Percentiles rank a stretch among this genome's conserved stretches.
Conservation (phyloP, 2,888 invertebrate species). For the Drosophila vallismaia region DNA sequence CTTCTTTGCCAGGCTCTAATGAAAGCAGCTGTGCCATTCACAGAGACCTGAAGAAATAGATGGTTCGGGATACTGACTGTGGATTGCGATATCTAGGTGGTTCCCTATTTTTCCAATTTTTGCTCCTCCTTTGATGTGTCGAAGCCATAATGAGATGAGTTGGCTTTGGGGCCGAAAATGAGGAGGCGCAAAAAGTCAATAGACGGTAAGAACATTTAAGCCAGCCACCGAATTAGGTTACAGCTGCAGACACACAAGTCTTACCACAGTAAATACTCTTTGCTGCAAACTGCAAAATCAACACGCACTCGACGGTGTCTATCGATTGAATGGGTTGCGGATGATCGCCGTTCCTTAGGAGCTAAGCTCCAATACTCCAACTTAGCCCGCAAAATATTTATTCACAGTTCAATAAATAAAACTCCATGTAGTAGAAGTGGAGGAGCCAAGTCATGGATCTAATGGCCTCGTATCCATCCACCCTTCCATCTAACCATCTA, state of each 20-base stretch:
- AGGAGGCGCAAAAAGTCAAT: constrained; percentile 65
- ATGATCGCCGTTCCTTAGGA: constrained; percentile 16
- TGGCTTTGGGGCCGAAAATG: constrained; percentile 38
- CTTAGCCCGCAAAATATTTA: constrained; percentile 63
- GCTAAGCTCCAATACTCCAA: constrained; percentile 13
- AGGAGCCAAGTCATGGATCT: constrained; percentile 34
- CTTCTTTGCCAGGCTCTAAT: constrained; percentile 52
- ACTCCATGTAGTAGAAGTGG: constrained; percentile 39
- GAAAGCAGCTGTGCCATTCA: constrained; percentile 69
- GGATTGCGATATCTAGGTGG: constrained; percentile 31
- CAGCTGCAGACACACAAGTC: constrained; percentile 30
- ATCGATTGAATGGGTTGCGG: constrained; percentile 54
- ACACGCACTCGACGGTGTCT: constrained; percentile 52
- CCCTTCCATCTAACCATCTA: constrained; percentile 25
- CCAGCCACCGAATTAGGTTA: constrained; percentile 68
- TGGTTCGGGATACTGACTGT: constrained; percentile 8
- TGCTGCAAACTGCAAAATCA: constrained; percentile 63
- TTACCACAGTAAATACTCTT: constrained; percentile 54
- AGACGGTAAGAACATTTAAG: constrained; percentile 75
- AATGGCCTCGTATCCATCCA: constrained; percentile 42
- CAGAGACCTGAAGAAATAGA: constrained; percentile 26
- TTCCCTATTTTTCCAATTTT: constrained; percentile 17
- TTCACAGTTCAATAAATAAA: constrained; percentile 77
- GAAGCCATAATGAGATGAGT: constrained; percentile 50
- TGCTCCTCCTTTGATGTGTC: constrained; percentile 43